These are phyloP conservation scores for Eucidaris tribuloides DNA, from an alignment of 35 echinoderm and acorn worm genomes.

Conservation along the genomic window DNA sequence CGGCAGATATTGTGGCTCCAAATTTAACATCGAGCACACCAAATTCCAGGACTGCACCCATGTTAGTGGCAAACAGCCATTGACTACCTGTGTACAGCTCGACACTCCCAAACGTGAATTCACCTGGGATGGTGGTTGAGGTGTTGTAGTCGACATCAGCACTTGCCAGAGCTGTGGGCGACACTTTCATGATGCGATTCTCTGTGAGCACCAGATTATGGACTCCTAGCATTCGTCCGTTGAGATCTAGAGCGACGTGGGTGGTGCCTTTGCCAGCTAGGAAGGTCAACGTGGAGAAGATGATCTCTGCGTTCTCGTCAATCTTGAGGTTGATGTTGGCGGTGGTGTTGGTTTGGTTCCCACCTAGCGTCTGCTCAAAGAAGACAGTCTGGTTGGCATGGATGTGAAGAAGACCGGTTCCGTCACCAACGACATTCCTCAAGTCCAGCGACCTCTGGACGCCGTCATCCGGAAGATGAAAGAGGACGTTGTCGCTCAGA, in stretches of 20 bases:
- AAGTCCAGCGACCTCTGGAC: constrained; percentile 22
- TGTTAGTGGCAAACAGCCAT: constrained; percentile 63
- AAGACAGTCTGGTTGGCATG: constrained; percentile 56
- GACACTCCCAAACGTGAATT: constrained; percentile 69
- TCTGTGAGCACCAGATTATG: constrained; percentile 64
- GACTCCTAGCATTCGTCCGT: constrained; percentile 67
- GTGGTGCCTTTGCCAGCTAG: constrained; percentile 52
- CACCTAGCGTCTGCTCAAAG: constrained; percentile 57
- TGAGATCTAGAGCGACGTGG: constrained; percentile 53
- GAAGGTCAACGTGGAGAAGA: constrained; percentile 58
- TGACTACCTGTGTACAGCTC: constrained; percentile 65
- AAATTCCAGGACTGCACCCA: constrained; percentile 59
- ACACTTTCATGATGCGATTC: constrained; percentile 60
- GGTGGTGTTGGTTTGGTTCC: constrained; percentile 48
- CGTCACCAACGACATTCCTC: constrained; percentile 75
- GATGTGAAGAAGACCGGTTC: constrained; percentile 75
- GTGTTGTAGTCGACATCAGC: constrained; percentile 21
- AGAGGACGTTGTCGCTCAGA: constrained; percentile 68
- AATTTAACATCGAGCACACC: constrained; percentile 71
- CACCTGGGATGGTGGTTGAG: constrained; percentile 5
- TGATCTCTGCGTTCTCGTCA: constrained; percentile 51
- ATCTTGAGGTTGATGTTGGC: constrained; percentile 58
- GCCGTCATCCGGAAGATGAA: constrained; percentile 54
- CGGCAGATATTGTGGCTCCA: constrained; percentile 60
- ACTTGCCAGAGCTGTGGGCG: constrained; percentile 50